Evolutionary conservation across 1,140 invertebrate genomes (phyloP), one percentile per base, ranked within the genome.

Genomic region (Brachionus sp.): DNA sequence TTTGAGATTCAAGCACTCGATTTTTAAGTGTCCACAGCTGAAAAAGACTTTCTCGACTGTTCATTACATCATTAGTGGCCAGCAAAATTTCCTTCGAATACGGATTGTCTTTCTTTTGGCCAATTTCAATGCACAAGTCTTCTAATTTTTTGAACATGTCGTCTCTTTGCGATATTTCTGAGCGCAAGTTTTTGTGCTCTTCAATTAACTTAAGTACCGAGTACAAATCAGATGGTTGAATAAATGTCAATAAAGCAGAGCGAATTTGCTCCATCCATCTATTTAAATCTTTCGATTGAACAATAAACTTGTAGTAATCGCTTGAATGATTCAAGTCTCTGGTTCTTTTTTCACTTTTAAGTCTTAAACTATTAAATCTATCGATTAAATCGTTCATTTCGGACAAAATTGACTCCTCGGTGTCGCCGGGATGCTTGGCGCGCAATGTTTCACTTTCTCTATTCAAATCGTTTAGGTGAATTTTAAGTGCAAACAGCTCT

Each of bases 381-480:
- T 57, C 62, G 5, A 80, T 62, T 62, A 80, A 13, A 23, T 80
- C 77, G 7, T 44, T 39, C 46, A 80, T 80, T 62, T 80, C 77
- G 16, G 77, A 57, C 19, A 25, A 0, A 12, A 80, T 57, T 3
- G 35, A 62, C n/a, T 80, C 77, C 12, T 39, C 29, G 35, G 77
- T 80, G 37, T 80, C 77, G n/a, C 77, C 77, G 12, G 46, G 77
- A 12, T 80, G 77, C 2, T 64, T 80, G 12, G 53, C 50, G 19
- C 39, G 1, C n/a, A 80, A 37, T 3, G 7, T 13, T 37, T 80
- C 77, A 12, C 77, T 80, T 50, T 57, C 62, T 33, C 35, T 80
- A 5, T 66, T 66, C 50, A 80, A 66, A 37, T 80, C 77, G 50
- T 80, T 66, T 0, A 80, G 12, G 3, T 80, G 50, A n/a, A 57